A percentile compares a stretch with the other conserved stretches of the same genome.
phyloP scores from a whole-genome alignment of 2,113 vertebrate genomes.

The Ardeotis arabs region DNA sequence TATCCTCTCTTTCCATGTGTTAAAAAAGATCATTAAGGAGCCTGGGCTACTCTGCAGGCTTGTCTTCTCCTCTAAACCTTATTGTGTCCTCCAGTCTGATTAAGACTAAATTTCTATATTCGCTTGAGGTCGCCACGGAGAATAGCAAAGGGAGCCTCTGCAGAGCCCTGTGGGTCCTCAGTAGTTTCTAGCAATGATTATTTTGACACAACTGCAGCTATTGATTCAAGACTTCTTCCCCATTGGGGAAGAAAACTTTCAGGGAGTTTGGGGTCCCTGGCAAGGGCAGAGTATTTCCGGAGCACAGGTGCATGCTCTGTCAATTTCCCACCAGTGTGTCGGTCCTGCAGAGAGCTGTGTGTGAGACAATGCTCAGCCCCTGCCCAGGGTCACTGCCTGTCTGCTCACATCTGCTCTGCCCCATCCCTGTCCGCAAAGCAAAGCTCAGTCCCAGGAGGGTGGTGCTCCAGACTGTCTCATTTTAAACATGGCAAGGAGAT shows the following conservation, averaged over 20 bases:
- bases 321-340: fast-evolving
- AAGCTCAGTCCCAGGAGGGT: neutral
- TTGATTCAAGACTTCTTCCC: neutral
- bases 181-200: neutral
- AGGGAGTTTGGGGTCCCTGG: neutral
- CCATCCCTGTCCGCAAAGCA: neutral
- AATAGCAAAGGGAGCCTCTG: neutral
- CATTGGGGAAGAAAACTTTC: neutral
- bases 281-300: neutral
- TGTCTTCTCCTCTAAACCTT: neutral
- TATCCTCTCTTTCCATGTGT: neutral
- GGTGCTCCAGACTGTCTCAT: neutral
- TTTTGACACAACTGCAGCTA: neutral
- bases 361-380: neutral
- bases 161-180: fast-evolving
- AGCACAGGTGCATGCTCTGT: neutral
- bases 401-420: neutral
- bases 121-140: neutral
- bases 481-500: neutral
- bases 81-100: neutral
- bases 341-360: neutral
- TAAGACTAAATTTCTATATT: neutral
- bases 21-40: neutral
- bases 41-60: neutral
- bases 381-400: neutral